Conservation (phyloP, 2,888 invertebrate genomes). For the Macroteleia sp. region DNA sequence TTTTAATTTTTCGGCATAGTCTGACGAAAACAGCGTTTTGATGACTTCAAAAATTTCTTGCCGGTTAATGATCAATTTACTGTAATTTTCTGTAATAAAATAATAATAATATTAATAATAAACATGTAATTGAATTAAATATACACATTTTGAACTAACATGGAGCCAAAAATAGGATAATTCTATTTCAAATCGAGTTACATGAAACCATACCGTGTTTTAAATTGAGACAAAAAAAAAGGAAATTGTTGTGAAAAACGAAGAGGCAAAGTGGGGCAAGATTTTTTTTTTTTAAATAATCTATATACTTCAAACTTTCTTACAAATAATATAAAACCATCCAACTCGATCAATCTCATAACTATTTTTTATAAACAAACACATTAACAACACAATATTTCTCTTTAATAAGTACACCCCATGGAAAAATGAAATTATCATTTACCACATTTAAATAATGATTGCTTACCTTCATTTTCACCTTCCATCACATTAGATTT, state of each 20-base stretch:
- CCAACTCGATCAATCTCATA: background rate
- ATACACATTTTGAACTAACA: no score
- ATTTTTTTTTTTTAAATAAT: background rate
- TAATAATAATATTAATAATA: no score
- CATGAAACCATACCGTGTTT: background rate
- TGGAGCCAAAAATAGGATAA: background rate
- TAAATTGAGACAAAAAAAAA: background rate
- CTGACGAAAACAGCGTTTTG: no score
- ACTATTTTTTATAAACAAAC: background rate
- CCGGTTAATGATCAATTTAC: no score
- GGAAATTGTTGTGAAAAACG: background rate
- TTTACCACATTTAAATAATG: background rate
- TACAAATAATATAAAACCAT: slow-evolving; percentile 2
- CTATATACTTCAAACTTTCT: background rate
- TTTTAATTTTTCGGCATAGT: no score
- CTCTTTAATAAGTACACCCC: background rate
- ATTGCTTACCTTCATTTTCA: background rate
- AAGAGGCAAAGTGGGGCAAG: slow-evolving; percentile 6
- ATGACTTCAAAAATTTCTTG: no score
- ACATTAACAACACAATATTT: background rate
- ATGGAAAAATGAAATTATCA: background rate
- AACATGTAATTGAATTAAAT: no score
- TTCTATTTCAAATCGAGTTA: background rate
- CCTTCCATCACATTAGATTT: background rate
- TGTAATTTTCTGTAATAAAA: no score